phyloP scores from a whole-genome alignment of 2,888 invertebrate genomes.

The Morpho deidamia region DNA sequence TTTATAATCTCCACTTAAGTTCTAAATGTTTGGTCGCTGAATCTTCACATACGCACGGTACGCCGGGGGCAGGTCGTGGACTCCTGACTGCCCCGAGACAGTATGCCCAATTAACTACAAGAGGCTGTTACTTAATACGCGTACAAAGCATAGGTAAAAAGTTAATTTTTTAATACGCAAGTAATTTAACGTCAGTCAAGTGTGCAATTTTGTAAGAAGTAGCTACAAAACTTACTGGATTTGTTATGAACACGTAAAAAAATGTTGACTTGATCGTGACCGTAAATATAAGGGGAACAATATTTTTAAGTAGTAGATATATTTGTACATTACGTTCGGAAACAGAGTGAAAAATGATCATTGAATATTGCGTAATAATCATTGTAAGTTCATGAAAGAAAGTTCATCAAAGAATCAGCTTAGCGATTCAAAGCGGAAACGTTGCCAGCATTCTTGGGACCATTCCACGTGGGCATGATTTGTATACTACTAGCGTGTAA shows the following conservation, averaged over 20 bases:
- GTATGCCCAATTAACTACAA: constrained; percentile 41
- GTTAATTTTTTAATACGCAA: constrained; percentile 6
- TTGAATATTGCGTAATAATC: no score
- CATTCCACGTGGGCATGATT: no score
- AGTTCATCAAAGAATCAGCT: no score
- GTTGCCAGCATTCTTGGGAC: no score
- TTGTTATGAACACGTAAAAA: background rate
- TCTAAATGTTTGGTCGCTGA: constrained; percentile 12
- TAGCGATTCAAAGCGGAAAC: no score
- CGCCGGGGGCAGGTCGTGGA: constrained; percentile 34
- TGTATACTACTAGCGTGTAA: no score
- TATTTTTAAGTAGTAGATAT: no score
- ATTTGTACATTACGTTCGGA: no score
- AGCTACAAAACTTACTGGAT: background rate
- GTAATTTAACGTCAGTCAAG: constrained; percentile 1
- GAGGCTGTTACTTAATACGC: constrained; percentile 4
- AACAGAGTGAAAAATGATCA: no score
- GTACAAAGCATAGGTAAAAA: constrained; percentile 4
- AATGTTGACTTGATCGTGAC: no score
- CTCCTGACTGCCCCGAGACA: constrained; percentile 53
- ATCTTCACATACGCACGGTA: constrained; percentile 10
- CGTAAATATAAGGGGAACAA: no score
- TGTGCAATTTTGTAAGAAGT: constrained; percentile 5
- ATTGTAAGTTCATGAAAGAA: no score
- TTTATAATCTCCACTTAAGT: background rate